These are phyloP conservation scores for Cydia pomonella DNA, from an alignment of 1,140 invertebrate genomes.

Conservation along the genomic window DNA sequence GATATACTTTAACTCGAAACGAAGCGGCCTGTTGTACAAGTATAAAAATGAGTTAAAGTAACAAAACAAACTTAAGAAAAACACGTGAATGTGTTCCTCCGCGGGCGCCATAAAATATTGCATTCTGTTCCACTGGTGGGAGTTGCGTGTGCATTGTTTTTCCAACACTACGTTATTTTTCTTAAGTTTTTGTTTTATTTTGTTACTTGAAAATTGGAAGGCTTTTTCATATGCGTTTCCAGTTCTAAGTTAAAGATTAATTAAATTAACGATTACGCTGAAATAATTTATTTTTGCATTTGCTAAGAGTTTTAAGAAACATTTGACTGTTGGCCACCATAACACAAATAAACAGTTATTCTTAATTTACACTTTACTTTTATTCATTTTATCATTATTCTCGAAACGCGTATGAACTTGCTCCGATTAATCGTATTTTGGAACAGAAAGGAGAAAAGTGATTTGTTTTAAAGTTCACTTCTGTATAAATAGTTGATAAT, in stretches of 20 bases:
- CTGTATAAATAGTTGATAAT: slow-evolving; percentile 18
- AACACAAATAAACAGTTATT: too few relatives aligned
- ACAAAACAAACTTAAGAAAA: background rate
- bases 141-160: too few relatives aligned
- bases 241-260: background rate
- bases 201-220: background rate
- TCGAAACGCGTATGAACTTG: background rate
- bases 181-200: too few relatives aligned
- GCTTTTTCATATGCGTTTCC: slow-evolving; percentile 1
- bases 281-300: background rate
- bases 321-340: background rate
- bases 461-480: slow-evolving; percentile 14
- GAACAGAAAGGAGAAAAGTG: background rate
- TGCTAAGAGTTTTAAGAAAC: background rate
- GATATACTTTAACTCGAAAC: slow-evolving; percentile 24
- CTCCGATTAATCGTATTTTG: slow-evolving; percentile 1
- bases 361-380: background rate
- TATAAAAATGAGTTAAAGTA: slow-evolving; percentile 27
- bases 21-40: background rate
- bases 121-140: background rate
- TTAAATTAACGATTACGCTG: background rate
- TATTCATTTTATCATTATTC: background rate
- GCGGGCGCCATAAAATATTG: too few relatives aligned
- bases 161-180: background rate
- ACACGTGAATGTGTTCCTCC: background rate